These are phyloP conservation scores for Caenorhabditis remanei DNA, from an alignment of 1,140 invertebrate species.

Conservation along the genomic window DNA sequence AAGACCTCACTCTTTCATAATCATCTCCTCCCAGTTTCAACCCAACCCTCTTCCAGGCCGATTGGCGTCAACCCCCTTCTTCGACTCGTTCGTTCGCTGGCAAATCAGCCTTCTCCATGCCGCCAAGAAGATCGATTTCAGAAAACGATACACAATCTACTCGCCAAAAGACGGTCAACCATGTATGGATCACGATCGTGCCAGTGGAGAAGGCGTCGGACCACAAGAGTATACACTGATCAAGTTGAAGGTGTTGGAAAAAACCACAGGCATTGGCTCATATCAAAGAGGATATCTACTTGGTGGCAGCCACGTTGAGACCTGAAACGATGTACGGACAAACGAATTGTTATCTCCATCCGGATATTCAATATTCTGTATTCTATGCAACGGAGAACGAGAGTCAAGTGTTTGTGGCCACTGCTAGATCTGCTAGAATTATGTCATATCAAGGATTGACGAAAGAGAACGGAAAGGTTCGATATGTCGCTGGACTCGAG, in stretches of 20 bases:
- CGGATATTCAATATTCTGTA: constrained; percentile 85
- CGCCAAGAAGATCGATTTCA: constrained; percentile 92
- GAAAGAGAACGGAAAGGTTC: constrained; percentile 85
- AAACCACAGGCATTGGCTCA: constrained; percentile 67
- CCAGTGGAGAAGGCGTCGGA: constrained; percentile 94
- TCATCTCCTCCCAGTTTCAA: too few species aligned
- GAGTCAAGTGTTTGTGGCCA: constrained; percentile 89
- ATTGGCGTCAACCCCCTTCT: constrained; percentile 98
- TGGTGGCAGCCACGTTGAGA: constrained; percentile 95
- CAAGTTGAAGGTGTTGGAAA: constrained; percentile 87
- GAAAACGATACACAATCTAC: constrained; percentile 96
- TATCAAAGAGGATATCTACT: constrained; percentile 82
- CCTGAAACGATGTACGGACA: constrained; percentile 99
- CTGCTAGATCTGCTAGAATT: constrained; percentile 88
- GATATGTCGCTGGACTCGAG: constrained; percentile 82
- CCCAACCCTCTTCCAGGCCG: constrained; percentile 80
- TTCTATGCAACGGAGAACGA: constrained; percentile 79
- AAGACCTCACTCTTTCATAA: too few species aligned
- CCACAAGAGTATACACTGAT: constrained; percentile 98
- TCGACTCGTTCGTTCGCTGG: constrained; percentile 97
- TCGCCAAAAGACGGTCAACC: constrained; percentile 96
- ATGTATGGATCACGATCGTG: constrained; percentile 99
- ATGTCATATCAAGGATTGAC: constrained; percentile 96
- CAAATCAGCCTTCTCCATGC: constrained; percentile 91
- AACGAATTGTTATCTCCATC: constrained; percentile 97